phyloP scores from a whole-genome alignment of 1,140 invertebrate genomes.

The roundworm (Caenorhabditis elegans) region DNA sequence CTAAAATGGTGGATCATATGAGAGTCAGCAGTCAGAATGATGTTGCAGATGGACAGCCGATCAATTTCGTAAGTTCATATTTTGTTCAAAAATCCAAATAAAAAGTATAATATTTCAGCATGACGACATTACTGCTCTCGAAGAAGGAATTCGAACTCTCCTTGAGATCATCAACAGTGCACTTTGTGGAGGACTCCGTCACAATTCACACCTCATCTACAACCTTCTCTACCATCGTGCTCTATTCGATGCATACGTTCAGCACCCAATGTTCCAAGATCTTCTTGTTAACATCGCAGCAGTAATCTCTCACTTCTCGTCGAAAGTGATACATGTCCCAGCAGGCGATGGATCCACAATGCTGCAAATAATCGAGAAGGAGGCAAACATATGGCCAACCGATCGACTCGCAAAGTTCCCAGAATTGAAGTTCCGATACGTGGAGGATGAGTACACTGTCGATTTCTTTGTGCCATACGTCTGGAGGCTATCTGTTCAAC shows the following conservation, averaged over 20 bases:
- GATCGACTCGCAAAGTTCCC: conserved; percentile 89
- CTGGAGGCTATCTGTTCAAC: conserved; percentile 76
- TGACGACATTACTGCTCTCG: conserved; percentile 87
- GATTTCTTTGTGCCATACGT: conserved; percentile 99
- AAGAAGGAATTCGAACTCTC: conserved; percentile 84
- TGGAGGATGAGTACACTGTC: conserved; percentile 96
- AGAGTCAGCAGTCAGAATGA: conserved; percentile 58
- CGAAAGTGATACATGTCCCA: conserved; percentile 75
- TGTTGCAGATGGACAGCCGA: conserved; percentile 43
- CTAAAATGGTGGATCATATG: conserved; percentile 58
- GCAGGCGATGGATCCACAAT: conserved; percentile 34
- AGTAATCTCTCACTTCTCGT: conserved; percentile 79
- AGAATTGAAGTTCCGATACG: conserved; percentile 96
- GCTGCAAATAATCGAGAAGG: conserved; percentile 64
- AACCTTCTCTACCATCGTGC: conserved; percentile 89
- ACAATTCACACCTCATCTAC: conserved; percentile 93
- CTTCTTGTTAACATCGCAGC: conserved; percentile 94
- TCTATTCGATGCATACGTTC: conserved; percentile 82
- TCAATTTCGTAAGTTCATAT: conserved; percentile 37
- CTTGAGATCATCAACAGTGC: conserved; percentile 56
- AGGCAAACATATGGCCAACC: conserved; percentile 82
- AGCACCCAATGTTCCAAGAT: conserved; percentile 84
- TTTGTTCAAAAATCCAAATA: neutral
- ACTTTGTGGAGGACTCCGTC: conserved; percentile 72
- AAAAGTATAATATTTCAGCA: too few relatives aligned